Evolutionary conservation across 2,113 vertebrate species (phyloP).

Genomic region (Malaclemys terrapin): DNA sequence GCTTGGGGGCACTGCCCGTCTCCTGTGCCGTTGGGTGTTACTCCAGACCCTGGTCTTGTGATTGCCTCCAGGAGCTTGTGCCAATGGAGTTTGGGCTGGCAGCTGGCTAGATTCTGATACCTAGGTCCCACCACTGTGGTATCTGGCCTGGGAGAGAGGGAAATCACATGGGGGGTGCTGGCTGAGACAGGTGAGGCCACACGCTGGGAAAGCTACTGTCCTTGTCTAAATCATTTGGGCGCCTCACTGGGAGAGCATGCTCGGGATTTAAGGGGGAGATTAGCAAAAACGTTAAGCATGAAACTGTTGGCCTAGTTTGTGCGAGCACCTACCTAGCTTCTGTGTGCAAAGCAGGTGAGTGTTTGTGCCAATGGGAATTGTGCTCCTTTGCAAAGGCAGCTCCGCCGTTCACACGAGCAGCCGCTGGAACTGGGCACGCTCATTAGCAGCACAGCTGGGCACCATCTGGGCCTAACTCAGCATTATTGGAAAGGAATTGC

Average conservation of each 20-base stretch:
- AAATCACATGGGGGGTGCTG: background rate
- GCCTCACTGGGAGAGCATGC: background rate
- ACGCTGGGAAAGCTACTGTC: background rate
- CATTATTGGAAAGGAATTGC: background rate
- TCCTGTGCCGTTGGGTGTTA: background rate
- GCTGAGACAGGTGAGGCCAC: background rate
- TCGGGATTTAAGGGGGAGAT: background rate
- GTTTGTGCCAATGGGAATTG: background rate
- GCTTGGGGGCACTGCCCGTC: background rate
- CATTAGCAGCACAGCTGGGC: background rate
- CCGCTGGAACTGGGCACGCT: background rate
- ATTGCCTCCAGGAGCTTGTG: background rate
- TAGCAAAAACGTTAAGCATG: background rate
- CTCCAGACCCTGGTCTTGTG: background rate
- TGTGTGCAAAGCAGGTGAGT: background rate
- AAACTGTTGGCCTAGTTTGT: background rate
- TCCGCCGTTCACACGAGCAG: fast-evolving
- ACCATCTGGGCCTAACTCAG: background rate
- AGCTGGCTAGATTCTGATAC: background rate
- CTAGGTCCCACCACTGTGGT: background rate
- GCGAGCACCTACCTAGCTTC: background rate
- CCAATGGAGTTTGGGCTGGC: too few species aligned
- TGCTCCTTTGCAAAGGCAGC: background rate
- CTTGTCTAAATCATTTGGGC: background rate
- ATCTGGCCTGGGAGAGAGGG: background rate